Conservation (phyloP, 1,140 invertebrate species). For the Chelonus insularis region DNA sequence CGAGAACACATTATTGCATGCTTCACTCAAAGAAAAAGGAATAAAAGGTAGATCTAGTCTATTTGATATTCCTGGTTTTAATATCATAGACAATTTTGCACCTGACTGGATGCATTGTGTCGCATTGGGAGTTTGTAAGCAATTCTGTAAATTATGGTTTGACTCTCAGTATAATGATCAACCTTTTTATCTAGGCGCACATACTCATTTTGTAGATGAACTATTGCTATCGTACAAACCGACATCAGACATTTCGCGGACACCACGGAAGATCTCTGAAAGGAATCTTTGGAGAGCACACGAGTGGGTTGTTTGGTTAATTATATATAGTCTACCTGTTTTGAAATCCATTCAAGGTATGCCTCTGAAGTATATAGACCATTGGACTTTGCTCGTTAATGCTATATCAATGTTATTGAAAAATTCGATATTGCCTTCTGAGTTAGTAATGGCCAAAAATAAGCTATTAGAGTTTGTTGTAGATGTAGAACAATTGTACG, state of each 20-base stretch:
- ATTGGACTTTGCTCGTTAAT: slow-evolving; percentile 26
- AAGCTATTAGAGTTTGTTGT: slow-evolving; percentile 20
- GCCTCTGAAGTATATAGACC: slow-evolving; percentile 20
- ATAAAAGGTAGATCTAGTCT: slow-evolving; percentile 33
- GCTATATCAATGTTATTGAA: slow-evolving; percentile 32
- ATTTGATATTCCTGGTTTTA: slow-evolving; percentile 33
- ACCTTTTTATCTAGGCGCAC: slow-evolving; percentile 34
- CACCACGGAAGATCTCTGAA: slow-evolving; percentile 19
- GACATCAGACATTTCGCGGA: slow-evolving; percentile 28
- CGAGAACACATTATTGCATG: slow-evolving; percentile 18
- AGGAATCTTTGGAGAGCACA: slow-evolving; percentile 31
- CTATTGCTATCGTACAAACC: slow-evolving; percentile 34
- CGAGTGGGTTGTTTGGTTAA: slow-evolving; percentile 27
- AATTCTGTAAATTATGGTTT: slow-evolving; percentile 38
- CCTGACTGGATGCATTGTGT: slow-evolving; percentile 43
- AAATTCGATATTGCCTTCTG: slow-evolving; percentile 26
- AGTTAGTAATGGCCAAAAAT: slow-evolving; percentile 19
- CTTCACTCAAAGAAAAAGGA: slow-evolving; percentile 30
- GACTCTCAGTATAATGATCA: slow-evolving; percentile 25
- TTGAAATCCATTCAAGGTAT: slow-evolving; percentile 10
- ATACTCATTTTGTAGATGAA: slow-evolving; percentile 28
- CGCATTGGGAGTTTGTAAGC: slow-evolving; percentile 33
- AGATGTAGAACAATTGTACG: slow-evolving; percentile 25
- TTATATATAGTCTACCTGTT: slow-evolving; percentile 26
- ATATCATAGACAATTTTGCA: slow-evolving; percentile 34